Evolutionary conservation across 1,140 invertebrate species (phyloP).

Genomic region (Anoplophora glabripennis): DNA sequence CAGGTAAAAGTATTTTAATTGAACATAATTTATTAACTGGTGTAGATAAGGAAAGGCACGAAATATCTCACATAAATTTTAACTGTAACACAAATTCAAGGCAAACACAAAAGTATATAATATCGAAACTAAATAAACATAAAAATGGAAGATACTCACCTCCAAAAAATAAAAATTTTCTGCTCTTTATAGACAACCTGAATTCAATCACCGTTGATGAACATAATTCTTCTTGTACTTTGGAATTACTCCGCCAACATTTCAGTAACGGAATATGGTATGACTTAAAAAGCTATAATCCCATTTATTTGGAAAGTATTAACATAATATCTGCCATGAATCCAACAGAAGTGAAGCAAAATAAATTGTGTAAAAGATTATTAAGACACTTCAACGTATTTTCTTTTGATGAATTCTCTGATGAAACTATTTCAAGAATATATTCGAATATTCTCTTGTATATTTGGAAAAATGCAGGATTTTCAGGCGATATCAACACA

Average conservation of each 20-base stretch:
- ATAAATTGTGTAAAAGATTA: constrained; percentile 55
- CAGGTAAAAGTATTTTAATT: constrained; percentile 86
- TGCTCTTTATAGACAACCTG: constrained; percentile 90
- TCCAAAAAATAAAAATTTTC: constrained; percentile 64
- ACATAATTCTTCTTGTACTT: constrained; percentile 82
- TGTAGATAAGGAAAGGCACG: constrained; percentile 66
- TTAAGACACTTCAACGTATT: constrained; percentile 83
- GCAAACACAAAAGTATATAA: constrained; percentile 79
- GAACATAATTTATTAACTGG: constrained; percentile 80
- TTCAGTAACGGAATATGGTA: constrained; percentile 85
- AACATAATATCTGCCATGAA: constrained; percentile 80
- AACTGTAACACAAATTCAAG: constrained; percentile 81
- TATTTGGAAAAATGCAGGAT: constrained; percentile 72
- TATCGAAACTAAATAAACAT: constrained; percentile 77
- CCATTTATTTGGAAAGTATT: constrained; percentile 71
- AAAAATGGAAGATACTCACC: constrained; percentile 78
- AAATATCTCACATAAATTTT: constrained; percentile 80
- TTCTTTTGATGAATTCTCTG: constrained; percentile 77
- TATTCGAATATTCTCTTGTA: constrained; percentile 75
- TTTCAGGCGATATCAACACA: constrained; percentile 71
- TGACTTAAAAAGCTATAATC: constrained; percentile 74
- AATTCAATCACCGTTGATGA: constrained; percentile 82
- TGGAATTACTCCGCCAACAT: constrained; percentile 83
- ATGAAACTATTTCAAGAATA: constrained; percentile 79
- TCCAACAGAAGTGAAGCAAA: constrained; percentile 66